Conservation (phyloP, 2,113 vertebrate species). For the Caretta caretta region DNA sequence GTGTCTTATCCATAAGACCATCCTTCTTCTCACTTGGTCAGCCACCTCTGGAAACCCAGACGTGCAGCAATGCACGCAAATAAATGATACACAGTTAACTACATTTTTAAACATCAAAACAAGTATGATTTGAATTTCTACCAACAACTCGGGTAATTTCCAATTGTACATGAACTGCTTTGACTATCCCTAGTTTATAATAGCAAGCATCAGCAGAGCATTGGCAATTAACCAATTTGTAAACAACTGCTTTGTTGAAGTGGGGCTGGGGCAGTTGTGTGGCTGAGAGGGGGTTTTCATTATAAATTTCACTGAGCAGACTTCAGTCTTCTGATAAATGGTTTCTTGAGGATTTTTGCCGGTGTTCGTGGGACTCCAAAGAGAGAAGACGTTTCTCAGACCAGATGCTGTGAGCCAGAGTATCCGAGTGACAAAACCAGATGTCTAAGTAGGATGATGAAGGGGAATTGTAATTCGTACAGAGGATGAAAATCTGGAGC, state of each 20-base stretch:
- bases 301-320: slow-evolving; percentile 33
- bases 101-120: not conserved
- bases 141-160: slow-evolving; percentile 18
- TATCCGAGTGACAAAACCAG: slow-evolving; percentile 33
- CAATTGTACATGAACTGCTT: not conserved
- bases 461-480: not conserved
- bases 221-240: slow-evolving; percentile 51
- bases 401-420: slow-evolving; percentile 56
- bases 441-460: slow-evolving; percentile 1
- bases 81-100: not conserved
- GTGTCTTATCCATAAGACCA: not conserved
- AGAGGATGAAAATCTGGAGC: slow-evolving; percentile 3
- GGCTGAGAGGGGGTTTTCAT: not conserved
- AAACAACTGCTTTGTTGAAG: slow-evolving; percentile 58
- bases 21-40: not conserved
- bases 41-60: not conserved
- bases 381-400: slow-evolving; percentile 61
- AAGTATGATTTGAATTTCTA: not conserved
- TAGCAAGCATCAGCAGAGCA: slow-evolving; percentile 55
- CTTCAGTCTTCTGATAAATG: slow-evolving; percentile 36
- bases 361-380: slow-evolving; percentile 37
- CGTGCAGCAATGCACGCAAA: not conserved
- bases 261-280: slow-evolving; percentile 30
- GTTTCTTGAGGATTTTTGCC: slow-evolving; percentile 57
- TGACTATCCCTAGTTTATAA: slow-evolving; percentile 15